Conservation (phyloP, 1,140 invertebrate genomes). For the Laodelphax striatellus region DNA sequence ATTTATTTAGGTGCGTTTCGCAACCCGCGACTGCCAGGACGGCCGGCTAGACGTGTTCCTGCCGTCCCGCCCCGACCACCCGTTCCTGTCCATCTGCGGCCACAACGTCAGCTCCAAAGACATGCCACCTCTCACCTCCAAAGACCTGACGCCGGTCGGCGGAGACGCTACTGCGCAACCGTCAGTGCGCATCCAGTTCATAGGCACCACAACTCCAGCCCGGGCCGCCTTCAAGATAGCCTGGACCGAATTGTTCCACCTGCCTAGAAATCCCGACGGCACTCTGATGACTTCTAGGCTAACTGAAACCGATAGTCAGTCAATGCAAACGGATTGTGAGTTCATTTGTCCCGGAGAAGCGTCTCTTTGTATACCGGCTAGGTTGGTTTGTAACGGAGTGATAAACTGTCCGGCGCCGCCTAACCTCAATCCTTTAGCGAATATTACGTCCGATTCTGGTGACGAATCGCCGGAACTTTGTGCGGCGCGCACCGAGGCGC, state of each 20-base stretch:
- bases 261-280: conserved; percentile 68
- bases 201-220: conserved; percentile 60
- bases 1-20: conserved; percentile 49
- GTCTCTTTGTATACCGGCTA: conserved; percentile 64
- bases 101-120: conserved; percentile 69
- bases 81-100: conserved; percentile 66
- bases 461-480: conserved; percentile 44
- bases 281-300: conserved; percentile 59
- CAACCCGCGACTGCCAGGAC: conserved; percentile 64
- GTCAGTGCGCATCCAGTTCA: conserved; percentile 52
- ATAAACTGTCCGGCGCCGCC: conserved; percentile 67
- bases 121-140: conserved; percentile 60
- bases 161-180: conserved; percentile 40
- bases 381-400: conserved; percentile 74
- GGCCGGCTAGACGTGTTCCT: conserved; percentile 73
- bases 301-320: conserved; percentile 38
- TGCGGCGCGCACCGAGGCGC: conserved; percentile 25
- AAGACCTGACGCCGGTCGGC: conserved; percentile 51
- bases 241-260: conserved; percentile 79
- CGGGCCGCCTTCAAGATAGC: conserved; percentile 73
- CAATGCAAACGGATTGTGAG: conserved; percentile 14
- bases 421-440: conserved; percentile 1
- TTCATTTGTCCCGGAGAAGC: conserved; percentile 75
- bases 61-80: conserved; percentile 44
- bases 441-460: conserved; percentile 22